These are phyloP conservation scores for Pogonognathellus flavescens DNA, from an alignment of 1,140 invertebrate species.

Conservation along the genomic window DNA sequence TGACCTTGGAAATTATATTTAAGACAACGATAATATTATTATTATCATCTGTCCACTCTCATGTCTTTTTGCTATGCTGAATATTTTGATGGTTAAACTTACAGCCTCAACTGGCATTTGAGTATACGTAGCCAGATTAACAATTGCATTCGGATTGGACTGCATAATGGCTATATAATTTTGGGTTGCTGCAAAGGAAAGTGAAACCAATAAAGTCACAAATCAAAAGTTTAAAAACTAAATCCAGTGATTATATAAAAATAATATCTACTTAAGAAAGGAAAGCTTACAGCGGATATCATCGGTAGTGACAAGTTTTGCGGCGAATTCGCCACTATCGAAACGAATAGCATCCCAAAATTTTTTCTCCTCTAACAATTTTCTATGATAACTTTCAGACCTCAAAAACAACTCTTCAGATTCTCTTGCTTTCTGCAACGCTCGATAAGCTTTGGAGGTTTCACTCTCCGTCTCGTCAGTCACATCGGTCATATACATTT, in stretches of 20 bases:
- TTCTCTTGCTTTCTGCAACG: background rate
- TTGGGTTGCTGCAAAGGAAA: constrained; percentile 27
- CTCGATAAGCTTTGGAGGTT: background rate
- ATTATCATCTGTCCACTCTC: too few relatives aligned
- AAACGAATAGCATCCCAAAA: constrained; percentile 14
- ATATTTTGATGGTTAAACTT: background rate
- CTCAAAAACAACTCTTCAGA: background rate
- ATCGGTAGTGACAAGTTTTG: background rate
- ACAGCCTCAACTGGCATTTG: background rate
- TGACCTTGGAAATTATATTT: background rate
- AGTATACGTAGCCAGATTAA: constrained; percentile 60
- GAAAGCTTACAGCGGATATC: background rate
- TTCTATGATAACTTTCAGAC: background rate
- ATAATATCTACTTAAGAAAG: background rate
- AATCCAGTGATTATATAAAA: background rate
- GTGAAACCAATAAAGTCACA: too few relatives aligned
- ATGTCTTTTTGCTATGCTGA: background rate
- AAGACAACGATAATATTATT: too few relatives aligned
- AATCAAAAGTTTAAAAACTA: constrained; percentile 8
- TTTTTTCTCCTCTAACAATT: background rate
- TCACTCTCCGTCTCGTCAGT: background rate
- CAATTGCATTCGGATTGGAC: constrained; percentile 59
- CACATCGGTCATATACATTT: too few relatives aligned
- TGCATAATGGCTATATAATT: constrained; percentile 43
- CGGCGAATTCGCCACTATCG: background rate